Evolutionary conservation across 2,888 invertebrate genomes (phyloP).

Genomic region (Pyrrhosoma nymphula): DNA sequence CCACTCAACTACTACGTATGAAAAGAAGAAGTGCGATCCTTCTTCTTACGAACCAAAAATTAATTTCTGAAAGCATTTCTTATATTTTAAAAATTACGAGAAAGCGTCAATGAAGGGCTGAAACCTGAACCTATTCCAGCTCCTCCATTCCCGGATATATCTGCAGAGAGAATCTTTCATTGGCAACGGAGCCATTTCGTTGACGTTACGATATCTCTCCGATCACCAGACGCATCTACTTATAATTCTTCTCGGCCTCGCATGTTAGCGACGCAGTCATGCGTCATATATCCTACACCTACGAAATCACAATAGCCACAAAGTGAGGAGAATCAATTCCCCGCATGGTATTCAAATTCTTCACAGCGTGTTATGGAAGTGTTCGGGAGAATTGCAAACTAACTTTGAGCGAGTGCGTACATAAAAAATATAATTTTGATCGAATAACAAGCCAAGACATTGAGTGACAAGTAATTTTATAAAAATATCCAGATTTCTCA

Average conservation of each 20-base stretch:
- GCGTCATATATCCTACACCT: slow-evolving; percentile 27
- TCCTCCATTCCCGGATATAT: background rate
- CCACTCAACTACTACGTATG: too few relatives aligned
- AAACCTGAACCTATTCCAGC: background rate
- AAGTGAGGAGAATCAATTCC: background rate
- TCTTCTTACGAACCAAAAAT: too few relatives aligned
- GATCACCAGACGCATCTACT: slow-evolving; percentile 34
- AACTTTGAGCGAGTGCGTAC: background rate
- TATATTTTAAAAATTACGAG: background rate
- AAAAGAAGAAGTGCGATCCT: too few relatives aligned
- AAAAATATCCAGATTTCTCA: background rate
- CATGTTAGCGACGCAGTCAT: slow-evolving; percentile 36
- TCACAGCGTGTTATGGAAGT: background rate
- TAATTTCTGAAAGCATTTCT: background rate
- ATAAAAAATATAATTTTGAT: background rate
- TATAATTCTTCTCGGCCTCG: slow-evolving; percentile 38
- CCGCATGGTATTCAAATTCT: slow-evolving; percentile 8
- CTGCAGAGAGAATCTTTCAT: background rate
- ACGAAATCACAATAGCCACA: slow-evolving; percentile 34
- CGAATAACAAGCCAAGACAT: background rate
- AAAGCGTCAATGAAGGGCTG: background rate
- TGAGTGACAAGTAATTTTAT: background rate
- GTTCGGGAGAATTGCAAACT: background rate
- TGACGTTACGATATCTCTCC: slow-evolving; percentile 11
- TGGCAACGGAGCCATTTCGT: slow-evolving; percentile 19